phyloP scores from a whole-genome alignment of 2,888 invertebrate species.

The Polymixis lichenea region DNA sequence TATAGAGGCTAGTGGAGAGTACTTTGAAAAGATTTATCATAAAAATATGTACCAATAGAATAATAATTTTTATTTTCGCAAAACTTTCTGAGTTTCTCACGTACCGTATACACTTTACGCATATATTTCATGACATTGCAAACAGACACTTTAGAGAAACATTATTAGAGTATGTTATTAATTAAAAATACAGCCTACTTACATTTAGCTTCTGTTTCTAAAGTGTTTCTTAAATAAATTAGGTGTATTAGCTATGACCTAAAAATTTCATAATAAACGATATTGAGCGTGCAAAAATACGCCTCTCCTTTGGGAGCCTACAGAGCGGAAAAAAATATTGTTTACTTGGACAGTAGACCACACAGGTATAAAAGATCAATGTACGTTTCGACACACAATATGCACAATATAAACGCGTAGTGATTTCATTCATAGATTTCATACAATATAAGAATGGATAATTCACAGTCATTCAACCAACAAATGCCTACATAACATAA shows the following conservation, averaged over 20 bases:
- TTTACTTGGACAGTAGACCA: background rate
- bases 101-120: no score
- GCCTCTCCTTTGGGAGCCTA: conserved; percentile 4
- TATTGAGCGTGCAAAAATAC: conserved; percentile 18
- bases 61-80: no score
- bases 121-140: no score
- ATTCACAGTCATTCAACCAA: conserved; percentile 42
- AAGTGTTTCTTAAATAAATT: background rate
- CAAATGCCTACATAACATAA: conserved; percentile 30
- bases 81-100: no score
- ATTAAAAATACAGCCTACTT: background rate
- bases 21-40: no score
- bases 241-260: conserved; percentile 2
- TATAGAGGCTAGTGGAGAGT: no score
- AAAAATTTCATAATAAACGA: conserved; percentile 19
- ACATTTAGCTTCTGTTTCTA: conserved; percentile 2
- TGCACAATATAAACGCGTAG: conserved; percentile 5
- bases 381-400: conserved; percentile 12
- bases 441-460: conserved; percentile 44
- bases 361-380: conserved; percentile 5
- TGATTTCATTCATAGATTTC: conserved; percentile 41
- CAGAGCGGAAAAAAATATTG: conserved; percentile 7
- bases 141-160: background rate
- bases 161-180: background rate
- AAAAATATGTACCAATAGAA: no score